Percentiles rank a stretch among this genome's conserved stretches.
phyloP scores from a whole-genome alignment of 2,113 vertebrate species.

The Lampris incognitus region DNA sequence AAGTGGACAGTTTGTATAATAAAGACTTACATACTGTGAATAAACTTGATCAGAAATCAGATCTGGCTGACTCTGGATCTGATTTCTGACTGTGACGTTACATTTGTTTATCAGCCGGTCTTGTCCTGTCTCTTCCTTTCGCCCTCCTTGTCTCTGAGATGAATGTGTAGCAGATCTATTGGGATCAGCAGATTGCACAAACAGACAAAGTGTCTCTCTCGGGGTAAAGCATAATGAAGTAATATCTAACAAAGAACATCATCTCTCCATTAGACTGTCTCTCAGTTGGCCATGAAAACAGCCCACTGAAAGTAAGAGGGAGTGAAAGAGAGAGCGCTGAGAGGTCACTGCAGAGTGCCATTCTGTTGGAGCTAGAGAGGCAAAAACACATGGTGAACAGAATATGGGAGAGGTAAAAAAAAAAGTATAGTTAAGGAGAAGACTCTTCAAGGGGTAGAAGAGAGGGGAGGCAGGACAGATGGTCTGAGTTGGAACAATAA shows the following conservation, averaged over 20 bases:
- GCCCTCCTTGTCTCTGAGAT: not conserved
- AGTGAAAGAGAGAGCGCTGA: conserved; percentile 17
- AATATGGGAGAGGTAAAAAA: conserved; percentile 1
- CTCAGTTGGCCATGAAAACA: not conserved
- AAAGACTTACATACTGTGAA: too few species aligned
- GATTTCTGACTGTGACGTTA: too few species aligned
- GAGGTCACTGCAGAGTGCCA: conserved; percentile 12
- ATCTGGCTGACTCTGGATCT: too few species aligned
- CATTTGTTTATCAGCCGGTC: not conserved
- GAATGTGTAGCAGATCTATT: not conserved
- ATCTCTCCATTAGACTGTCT: conserved; percentile 32
- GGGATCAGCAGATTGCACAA: conserved; percentile 6
- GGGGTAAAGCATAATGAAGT: conserved; percentile 35
- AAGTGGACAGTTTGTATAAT: too few species aligned
- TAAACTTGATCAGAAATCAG: too few species aligned
- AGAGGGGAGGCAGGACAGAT: conserved; percentile 13
- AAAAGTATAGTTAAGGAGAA: not conserved
- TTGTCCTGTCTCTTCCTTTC: not conserved
- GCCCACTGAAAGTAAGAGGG: not conserved
- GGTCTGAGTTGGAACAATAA: conserved; percentile 3
- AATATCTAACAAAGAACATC: conserved; percentile 17
- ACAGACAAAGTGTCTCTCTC: conserved; percentile 14
- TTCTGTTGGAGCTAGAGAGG: not conserved
- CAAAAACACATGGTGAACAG: not conserved
- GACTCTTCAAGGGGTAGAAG: not conserved